These are phyloP conservation scores for Nomada fucata DNA, from an alignment of 2,888 invertebrate genomes.

Conservation along the genomic window DNA sequence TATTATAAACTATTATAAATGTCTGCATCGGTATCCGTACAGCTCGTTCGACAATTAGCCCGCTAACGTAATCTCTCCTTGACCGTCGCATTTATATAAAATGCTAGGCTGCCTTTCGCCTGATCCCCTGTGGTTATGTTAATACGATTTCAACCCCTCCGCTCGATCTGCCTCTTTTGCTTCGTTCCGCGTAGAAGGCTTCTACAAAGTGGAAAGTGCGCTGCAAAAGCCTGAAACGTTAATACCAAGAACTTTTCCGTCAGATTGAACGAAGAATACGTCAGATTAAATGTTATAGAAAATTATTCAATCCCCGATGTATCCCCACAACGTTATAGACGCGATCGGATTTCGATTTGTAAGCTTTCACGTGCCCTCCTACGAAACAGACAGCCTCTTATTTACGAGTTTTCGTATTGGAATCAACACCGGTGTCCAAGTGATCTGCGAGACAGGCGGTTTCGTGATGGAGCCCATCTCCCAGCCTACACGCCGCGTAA, in stretches of 20 bases:
- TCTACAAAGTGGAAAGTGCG: too few relatives aligned
- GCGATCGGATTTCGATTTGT: not conserved
- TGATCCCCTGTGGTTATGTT: constrained; percentile 52
- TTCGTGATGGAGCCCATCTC: constrained; percentile 43
- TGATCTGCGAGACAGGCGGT: constrained; percentile 59
- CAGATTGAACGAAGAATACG: not conserved
- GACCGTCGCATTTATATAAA: constrained; percentile 52
- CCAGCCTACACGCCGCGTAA: constrained; percentile 56
- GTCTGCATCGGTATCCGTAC: not conserved
- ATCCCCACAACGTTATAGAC: not conserved
- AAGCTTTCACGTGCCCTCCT: not conserved
- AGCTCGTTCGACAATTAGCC: constrained; percentile 58
- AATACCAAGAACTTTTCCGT: not conserved
- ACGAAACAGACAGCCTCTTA: constrained; percentile 9
- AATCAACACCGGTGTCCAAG: constrained; percentile 37
- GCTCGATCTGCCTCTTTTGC: constrained; percentile 1
- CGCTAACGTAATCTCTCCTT: constrained; percentile 55
- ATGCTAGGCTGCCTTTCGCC: constrained; percentile 35
- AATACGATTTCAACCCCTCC: constrained; percentile 37
- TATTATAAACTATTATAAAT: not conserved
- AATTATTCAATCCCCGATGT: not conserved
- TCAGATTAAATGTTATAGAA: not conserved
- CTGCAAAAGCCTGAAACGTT: too few relatives aligned
- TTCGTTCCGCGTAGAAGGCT: not conserved
- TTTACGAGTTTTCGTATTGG: constrained; percentile 50